These are phyloP conservation scores for Leptinotarsa lineolata DNA, from an alignment of 1,140 invertebrate species.

Conservation along the genomic window DNA sequence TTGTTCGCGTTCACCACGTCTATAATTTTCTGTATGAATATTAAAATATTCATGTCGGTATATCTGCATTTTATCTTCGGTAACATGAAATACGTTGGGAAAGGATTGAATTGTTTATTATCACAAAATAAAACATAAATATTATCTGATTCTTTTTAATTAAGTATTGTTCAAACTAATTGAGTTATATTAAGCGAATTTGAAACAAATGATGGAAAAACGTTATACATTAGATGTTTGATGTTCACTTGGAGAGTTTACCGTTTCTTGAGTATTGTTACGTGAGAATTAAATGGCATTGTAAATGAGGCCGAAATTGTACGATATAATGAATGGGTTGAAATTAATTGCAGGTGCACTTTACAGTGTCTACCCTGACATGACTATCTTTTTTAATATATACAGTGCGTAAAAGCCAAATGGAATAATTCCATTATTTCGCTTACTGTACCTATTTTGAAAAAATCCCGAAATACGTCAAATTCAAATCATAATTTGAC, in stretches of 20 bases:
- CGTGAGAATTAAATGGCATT: background rate
- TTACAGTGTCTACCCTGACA: background rate
- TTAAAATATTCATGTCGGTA: background rate
- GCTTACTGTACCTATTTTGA: too few species aligned
- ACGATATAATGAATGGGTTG: background rate
- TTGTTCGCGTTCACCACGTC: background rate
- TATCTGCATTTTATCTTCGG: background rate
- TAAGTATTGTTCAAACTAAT: background rate
- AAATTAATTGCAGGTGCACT: background rate
- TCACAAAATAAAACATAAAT: background rate
- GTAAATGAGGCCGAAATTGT: background rate
- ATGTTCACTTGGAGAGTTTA: background rate
- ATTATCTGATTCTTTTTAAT: background rate
- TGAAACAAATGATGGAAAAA: background rate
- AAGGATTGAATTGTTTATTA: background rate
- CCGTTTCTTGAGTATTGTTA: background rate
- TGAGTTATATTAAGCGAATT: background rate
- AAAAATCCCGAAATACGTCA: too few species aligned
- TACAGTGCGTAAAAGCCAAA: too few species aligned
- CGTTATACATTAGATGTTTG: background rate
- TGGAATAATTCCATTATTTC: too few species aligned
- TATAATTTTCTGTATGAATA: too few species aligned
- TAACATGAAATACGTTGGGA: background rate
- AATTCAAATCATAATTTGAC: too few species aligned
- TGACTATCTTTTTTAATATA: background rate